Evolutionary conservation across 2,113 vertebrate species (phyloP), one percentile per base, ranked within the genome.

Genomic region (Osmerus eperlanus): DNA sequence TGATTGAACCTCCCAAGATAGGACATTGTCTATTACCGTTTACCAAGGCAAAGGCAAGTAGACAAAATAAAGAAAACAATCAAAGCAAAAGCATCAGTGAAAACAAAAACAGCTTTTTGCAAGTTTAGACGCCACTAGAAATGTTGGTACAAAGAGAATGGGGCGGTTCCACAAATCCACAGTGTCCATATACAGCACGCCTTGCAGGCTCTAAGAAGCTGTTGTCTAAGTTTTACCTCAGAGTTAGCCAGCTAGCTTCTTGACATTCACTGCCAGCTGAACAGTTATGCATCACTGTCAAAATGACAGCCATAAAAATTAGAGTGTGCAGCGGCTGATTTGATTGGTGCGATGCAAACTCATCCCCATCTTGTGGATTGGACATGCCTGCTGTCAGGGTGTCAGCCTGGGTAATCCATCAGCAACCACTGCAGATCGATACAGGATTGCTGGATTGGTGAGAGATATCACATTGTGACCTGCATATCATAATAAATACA

Each of bases 201-300:
- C 67, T 83, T 81, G 79, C 83, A 84, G 81, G 75, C 76, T 75
- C 79, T 55, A 71, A 73, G 84, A 81, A 75, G 75, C 65, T 78
- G 15, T 78, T 87, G 18, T 41, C 84, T 83, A 67, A 0, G 75
- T 83, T 56, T 47, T n/a, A 56, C 62, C 29, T 64, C 62, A 25
- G 54, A 32, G 65, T 32, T 19, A 62, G 47, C 59, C 16, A 61
- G 78, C 79, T 71, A 70, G 32, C 63, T 59, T 78, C 78, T 83
- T 68, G 60, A 76, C 83, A 81, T 29, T 64, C 21, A 47, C 58
- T 62, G 60, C 23, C 62, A 32, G 18, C 62, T 12, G 15, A 18
- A 28, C 23, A 13, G 79, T 78, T 86, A 85, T 81, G 84, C 85
- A 87, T 88, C 87, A 87, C 84, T 88, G 89, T 89, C 89, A 89